phyloP scores from a whole-genome alignment of 2,113 vertebrate species.

The Jacana jacana region DNA sequence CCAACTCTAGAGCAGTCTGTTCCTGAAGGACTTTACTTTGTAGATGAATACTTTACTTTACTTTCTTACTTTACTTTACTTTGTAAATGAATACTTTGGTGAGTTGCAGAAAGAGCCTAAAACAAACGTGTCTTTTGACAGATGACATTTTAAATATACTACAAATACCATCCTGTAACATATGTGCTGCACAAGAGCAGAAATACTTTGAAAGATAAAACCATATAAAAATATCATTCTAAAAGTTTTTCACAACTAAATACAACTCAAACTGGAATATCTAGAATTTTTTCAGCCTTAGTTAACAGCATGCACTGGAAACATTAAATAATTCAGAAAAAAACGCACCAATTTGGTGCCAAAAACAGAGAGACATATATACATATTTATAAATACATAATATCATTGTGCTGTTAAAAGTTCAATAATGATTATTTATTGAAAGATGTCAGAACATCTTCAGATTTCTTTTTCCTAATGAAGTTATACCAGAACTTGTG shows the following conservation, averaged over 20 bases:
- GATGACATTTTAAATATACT: neutral
- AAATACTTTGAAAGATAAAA: conserved; percentile 11
- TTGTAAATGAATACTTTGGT: neutral
- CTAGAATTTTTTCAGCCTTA: neutral
- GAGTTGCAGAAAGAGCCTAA: neutral
- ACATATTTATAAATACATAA: neutral
- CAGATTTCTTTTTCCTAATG: neutral
- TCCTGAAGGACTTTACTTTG: neutral
- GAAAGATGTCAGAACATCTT: neutral
- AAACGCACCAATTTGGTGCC: neutral
- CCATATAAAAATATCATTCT: neutral
- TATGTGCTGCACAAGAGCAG: neutral
- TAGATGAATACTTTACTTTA: neutral
- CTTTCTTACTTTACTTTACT: no score
- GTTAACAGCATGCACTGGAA: neutral
- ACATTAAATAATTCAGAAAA: neutral
- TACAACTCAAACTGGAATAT: neutral
- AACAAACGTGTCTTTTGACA: neutral
- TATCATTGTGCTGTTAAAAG: neutral
- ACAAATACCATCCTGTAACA: neutral
- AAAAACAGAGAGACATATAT: neutral
- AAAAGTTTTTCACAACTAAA: neutral
- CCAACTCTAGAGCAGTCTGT: neutral
- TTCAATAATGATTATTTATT: neutral
- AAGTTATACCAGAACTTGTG: neutral